Conservation (phyloP, 2,797 vertebrate species). For the Sebastes elongatus region DNA sequence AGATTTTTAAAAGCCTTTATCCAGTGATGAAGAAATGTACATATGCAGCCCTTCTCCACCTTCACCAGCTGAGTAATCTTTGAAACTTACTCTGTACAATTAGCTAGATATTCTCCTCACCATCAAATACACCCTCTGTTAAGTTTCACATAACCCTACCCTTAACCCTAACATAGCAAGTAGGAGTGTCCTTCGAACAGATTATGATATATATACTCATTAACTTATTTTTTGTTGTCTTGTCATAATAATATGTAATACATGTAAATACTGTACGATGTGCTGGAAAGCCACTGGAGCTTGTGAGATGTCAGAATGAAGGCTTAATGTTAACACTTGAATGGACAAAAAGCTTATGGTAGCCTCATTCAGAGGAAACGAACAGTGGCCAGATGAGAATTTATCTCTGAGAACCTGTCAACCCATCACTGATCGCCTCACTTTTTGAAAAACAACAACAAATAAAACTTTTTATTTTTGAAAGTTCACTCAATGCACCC, state of each 20-base stretch:
- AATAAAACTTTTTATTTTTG: constrained; percentile 21
- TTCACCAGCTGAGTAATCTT: neutral
- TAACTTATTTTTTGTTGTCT: constrained; percentile 21
- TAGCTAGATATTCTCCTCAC: constrained; percentile 1
- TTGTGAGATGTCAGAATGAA: constrained; percentile 19
- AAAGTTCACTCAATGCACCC: neutral
- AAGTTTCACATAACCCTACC: neutral
- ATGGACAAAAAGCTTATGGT: neutral
- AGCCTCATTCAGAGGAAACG: neutral
- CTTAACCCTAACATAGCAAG: neutral
- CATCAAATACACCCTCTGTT: constrained; percentile 25
- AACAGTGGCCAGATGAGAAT: neutral
- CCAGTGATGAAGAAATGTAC: constrained; percentile 6
- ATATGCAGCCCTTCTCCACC: constrained; percentile 2
- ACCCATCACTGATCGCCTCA: constrained; percentile 5
- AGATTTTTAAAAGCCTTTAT: constrained; percentile 1
- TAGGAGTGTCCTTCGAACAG: neutral
- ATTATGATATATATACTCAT: constrained; percentile 3
- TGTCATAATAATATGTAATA: constrained; percentile 16
- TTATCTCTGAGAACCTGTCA: constrained; percentile 14
- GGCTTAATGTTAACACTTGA: constrained; percentile 4
- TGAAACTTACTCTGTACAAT: neutral
- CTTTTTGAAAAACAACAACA: neutral
- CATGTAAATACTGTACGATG: constrained; percentile 30
- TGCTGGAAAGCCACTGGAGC: constrained; percentile 3